phyloP scores from a whole-genome alignment of 1,140 invertebrate species.

The Cydia splendana region DNA sequence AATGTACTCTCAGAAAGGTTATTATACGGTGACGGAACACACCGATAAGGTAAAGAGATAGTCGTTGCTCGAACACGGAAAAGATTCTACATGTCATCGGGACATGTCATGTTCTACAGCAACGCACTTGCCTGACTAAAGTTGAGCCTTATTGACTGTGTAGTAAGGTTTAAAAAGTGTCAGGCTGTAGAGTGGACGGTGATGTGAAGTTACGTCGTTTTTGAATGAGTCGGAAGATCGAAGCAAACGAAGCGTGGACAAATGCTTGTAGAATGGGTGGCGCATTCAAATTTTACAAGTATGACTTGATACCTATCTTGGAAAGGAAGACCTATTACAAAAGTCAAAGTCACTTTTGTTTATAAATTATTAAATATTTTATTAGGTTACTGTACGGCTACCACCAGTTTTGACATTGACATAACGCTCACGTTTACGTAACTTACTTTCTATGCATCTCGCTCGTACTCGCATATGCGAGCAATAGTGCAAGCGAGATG shows the following conservation, averaged over 20 bases:
- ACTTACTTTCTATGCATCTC: no score
- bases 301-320: neutral
- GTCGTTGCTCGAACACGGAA: neutral
- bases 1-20: neutral
- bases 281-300: neutral
- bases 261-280: neutral
- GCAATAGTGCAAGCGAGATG: no score
- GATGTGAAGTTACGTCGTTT: neutral
- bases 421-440: no score
- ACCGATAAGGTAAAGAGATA: constrained; percentile 7
- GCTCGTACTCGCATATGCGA: no score
- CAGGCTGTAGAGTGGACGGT: no score
- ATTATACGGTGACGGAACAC: constrained; percentile 9
- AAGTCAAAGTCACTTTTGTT: no score
- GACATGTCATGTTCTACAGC: neutral
- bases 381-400: no score
- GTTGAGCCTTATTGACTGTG: no score
- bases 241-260: constrained; percentile 5
- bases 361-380: no score
- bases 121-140: neutral
- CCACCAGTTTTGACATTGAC: no score
- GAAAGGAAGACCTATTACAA: neutral
- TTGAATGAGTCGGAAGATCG: neutral
- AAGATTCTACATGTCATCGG: neutral
- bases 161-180: no score